Evolutionary conservation across 2,113 vertebrate genomes (phyloP).

Genomic region (Grammomys surdaster): DNA sequence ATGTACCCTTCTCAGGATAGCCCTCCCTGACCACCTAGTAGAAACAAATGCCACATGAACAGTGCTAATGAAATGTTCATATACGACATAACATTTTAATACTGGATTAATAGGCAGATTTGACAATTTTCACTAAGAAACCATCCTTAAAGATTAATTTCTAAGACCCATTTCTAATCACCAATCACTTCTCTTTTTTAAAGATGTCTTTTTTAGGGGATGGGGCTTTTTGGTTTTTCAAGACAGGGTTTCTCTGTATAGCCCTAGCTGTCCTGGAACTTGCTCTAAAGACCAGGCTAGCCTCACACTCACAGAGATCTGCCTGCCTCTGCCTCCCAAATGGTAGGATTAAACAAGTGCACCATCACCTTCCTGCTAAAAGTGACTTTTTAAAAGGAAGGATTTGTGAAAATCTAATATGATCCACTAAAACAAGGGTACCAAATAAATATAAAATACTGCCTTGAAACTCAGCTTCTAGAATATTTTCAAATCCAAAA

Average conservation of each 20-base stretch:
- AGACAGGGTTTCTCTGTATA: too few relatives aligned
- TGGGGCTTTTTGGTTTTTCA: too few relatives aligned
- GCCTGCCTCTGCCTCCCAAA: too few relatives aligned
- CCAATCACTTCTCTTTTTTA: neutral
- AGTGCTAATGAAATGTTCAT: conserved; percentile 53
- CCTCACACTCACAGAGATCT: too few relatives aligned
- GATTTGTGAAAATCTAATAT: conserved; percentile 55
- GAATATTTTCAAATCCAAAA: conserved; percentile 61
- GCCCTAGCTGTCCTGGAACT: too few relatives aligned
- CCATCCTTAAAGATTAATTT: conserved; percentile 54
- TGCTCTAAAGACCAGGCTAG: too few relatives aligned
- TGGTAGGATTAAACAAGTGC: too few relatives aligned
- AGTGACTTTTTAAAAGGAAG: neutral
- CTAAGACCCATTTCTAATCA: conserved; percentile 43
- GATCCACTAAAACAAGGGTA: conserved; percentile 42
- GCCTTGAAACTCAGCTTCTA: conserved; percentile 10
- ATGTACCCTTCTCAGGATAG: neutral
- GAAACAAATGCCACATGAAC: conserved; percentile 26
- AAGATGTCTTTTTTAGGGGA: neutral
- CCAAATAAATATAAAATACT: conserved; percentile 54
- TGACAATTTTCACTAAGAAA: conserved; percentile 49
- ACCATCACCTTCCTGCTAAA: neutral
- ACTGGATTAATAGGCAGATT: neutral
- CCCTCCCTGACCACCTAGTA: neutral
- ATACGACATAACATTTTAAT: neutral